Evolutionary conservation across 1,140 invertebrate genomes (phyloP).

Genomic region (Lasioglossum baleicum): DNA sequence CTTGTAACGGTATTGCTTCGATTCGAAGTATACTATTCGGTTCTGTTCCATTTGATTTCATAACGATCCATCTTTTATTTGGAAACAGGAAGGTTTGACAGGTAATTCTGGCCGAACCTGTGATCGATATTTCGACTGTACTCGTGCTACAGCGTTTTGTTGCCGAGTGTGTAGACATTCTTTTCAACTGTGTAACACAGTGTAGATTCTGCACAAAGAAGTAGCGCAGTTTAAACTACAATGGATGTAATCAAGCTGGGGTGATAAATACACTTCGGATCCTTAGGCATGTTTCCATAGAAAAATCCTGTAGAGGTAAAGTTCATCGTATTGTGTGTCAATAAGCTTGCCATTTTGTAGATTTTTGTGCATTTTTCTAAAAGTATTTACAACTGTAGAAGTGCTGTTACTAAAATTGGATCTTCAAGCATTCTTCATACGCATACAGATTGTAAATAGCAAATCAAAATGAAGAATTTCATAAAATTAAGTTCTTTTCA

Average conservation of each 20-base stretch:
- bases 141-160: not conserved
- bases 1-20: slow-evolving; percentile 30
- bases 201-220: not conserved
- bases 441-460: no score
- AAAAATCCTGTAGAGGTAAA: no score
- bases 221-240: not conserved
- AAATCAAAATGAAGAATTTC: no score
- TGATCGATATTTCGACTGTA: not conserved
- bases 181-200: not conserved
- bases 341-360: no score
- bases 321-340: no score
- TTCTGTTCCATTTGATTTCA: slow-evolving; percentile 19
- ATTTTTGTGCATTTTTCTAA: no score
- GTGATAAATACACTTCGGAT: not conserved
- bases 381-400: no score
- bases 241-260: not conserved
- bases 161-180: not conserved
- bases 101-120: not conserved
- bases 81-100: not conserved
- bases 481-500: no score
- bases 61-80: slow-evolving; percentile 5
- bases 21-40: slow-evolving; percentile 13
- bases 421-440: no score
- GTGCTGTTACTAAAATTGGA: no score
- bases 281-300: no score